Base-by-base conservation (phyloP, 2,888 invertebrate species). In the Pandemis cinnamomeana region DNA sequence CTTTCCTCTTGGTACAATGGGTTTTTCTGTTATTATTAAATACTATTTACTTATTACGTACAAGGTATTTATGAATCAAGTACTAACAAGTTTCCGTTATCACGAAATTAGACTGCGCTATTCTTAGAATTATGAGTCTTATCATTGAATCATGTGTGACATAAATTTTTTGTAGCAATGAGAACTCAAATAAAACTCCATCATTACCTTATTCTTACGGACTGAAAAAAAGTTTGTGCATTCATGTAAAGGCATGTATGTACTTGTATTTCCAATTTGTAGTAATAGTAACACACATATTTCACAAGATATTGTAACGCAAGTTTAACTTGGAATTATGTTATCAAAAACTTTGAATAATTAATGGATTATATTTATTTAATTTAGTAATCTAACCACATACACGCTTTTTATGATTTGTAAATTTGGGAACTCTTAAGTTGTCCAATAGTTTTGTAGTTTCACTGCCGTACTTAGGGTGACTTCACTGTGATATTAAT, bases 61-160 rank as follows among this genome's bases (percentile, higher is more conserved):
- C n/a, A 5, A 15, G n/a, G 51, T 15, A 20, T 6, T 20, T 11
- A 46, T 46, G 10, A 62, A 58, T 63, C 13, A 42, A 67, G 46
- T 72, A 41, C 20, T 72, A 20, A 46, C 60, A 55, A 63, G 8
- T 68, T 46, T 46, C 46, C 13, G 15, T 41, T 55, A 55, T 67
- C 44, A 48, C 48, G n/a, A 69, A 53, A 36, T 15, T n/a, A 10
- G 48, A 11, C 11, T 48, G 10, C 48, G 4, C 7, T 48, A 55
- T 55, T 15, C 53, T 15, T 2, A 53, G 15, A 27, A 60, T 60
- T 60, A 60, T 36, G 51, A 60, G 36, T 60, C 53, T n/a, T 53
- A 53, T 15, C 6, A 15, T 55, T 55, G 13, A 60, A 7, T 60
- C 8, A 5, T 51, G n/a, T 51, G 11, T 4, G 4, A 46, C 11